These are phyloP conservation scores for Ormia ochracea DNA, from an alignment of 2,888 invertebrate genomes.

Conservation along the genomic window DNA sequence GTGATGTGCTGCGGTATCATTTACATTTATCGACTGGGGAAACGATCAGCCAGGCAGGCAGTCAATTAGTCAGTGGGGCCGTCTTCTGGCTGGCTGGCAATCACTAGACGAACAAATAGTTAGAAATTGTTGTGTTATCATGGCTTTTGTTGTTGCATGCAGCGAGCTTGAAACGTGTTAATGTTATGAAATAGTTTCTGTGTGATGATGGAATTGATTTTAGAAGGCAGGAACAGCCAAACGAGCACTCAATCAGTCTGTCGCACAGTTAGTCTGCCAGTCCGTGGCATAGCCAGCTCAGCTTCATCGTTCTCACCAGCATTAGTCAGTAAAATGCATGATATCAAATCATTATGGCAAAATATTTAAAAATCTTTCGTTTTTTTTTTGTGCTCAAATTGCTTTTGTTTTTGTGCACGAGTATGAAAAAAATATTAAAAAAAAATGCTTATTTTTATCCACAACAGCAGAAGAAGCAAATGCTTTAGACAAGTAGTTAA, in stretches of 20 bases:
- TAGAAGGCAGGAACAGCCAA: conserved; percentile 16
- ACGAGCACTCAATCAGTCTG: neutral
- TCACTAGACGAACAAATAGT: conserved; percentile 26
- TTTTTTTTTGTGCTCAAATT: neutral
- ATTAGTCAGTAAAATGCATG: conserved; percentile 29
- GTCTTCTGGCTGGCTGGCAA: conserved; percentile 5
- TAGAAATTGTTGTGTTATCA: conserved; percentile 17
- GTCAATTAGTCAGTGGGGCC: neutral
- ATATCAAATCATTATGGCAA: conserved; percentile 54
- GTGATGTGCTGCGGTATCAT: conserved; percentile 46
- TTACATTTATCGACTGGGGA: conserved; percentile 54
- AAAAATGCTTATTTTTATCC: too few relatives aligned
- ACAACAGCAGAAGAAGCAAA: conserved; percentile 22
- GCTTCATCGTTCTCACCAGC: neutral
- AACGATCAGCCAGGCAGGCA: conserved; percentile 10
- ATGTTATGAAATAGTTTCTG: conserved; percentile 35
- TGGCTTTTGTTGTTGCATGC: conserved; percentile 30
- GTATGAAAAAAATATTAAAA: neutral
- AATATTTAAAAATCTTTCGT: conserved; percentile 16
- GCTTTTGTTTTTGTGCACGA: neutral
- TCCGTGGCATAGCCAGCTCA: too few relatives aligned
- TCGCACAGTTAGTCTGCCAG: neutral
- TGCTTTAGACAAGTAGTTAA: conserved; percentile 11
- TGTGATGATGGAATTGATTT: conserved; percentile 32
- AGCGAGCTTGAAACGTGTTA: conserved; percentile 31